Percentiles rank a stretch among this genome's conserved stretches.
These are phyloP conservation scores for Perdita meconis DNA, from an alignment of 2,888 invertebrate genomes.

Conservation along the genomic window DNA sequence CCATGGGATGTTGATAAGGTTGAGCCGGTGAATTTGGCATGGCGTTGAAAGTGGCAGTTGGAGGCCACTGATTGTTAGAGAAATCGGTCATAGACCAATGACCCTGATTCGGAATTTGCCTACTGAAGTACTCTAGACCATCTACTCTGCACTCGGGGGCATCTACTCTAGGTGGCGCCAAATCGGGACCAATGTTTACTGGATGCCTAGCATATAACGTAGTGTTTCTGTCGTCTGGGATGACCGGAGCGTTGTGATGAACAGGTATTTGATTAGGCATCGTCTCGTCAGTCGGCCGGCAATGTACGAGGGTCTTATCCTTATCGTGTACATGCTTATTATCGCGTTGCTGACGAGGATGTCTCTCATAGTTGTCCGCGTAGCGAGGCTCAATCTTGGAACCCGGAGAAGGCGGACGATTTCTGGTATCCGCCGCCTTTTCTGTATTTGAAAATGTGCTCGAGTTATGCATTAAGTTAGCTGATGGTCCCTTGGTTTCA, in stretches of 20 bases:
- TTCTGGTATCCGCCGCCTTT: conserved; percentile 28
- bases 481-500: conserved; percentile 40
- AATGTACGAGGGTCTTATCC: conserved; percentile 32
- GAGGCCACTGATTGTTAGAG: conserved; percentile 52
- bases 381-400: conserved; percentile 71
- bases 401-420: conserved; percentile 36
- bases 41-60: conserved; percentile 34
- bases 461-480: conserved; percentile 8
- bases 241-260: background rate
- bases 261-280: conserved; percentile 9
- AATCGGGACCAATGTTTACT: conserved; percentile 26
- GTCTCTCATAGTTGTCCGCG: conserved; percentile 79
- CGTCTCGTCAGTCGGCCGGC: conserved; percentile 52
- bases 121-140: conserved; percentile 54
- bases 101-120: conserved; percentile 39
- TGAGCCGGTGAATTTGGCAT: conserved; percentile 48
- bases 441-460: conserved; percentile 11
- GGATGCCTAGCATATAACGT: conserved; percentile 61
- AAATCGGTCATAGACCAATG: conserved; percentile 62
- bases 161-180: conserved; percentile 42
- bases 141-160: conserved; percentile 59
- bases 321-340: conserved; percentile 38
- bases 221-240: conserved; percentile 47
- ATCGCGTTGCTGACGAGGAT: conserved; percentile 68
- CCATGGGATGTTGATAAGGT: conserved; percentile 55